Evolutionary conservation across 2,888 invertebrate genomes (phyloP), one percentile per base, ranked within the genome.

Genomic region (Flexamia atlantica): DNA sequence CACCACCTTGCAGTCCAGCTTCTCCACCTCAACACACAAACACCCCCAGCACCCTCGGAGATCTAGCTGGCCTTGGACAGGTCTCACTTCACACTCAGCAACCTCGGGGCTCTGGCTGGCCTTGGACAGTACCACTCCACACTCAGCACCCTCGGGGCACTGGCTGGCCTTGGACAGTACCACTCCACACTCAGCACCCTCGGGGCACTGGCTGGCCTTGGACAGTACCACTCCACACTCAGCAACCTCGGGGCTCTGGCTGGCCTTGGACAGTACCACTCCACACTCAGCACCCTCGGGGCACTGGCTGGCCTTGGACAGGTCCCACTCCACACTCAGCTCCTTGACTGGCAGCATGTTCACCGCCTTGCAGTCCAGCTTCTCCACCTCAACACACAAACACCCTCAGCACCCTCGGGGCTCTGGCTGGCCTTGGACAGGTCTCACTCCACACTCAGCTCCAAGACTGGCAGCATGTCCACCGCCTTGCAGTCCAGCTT

Each of bases 101-200:
- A 87, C 88, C 57, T 87, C 90, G 14, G 90, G 90, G 85, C 90
- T 90, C 2, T 87, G 86, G 40, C 85, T 80, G 7, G 84, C 81
- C 84, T 87, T 84, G 28, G 86, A 85, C 32, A 85, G 70, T 86
- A 87, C 42, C 84, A 83, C 81, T 84, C 74, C n/a, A n/a, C n/a
- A n/a, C n/a, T n/a, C 88, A 53, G 84, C 83, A 42, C 87, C 88
- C 57, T 87, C 90, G 14, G 90, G 90, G 85, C 90, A 90, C 2
- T 87, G 86, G 40, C 85, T 80, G 7, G 84, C 81, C 84, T 87
- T 84, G 28, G 86, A 85, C 32, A 85, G 70, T 86, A 87, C 42
- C 84, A 83, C 81, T 84, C 74, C n/a, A n/a, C n/a, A n/a, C n/a
- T n/a, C 88, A 53, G 84, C 83, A 42, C 87, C 88, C 57, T 87